Percentiles rank a stretch among this genome's conserved stretches.
Evolutionary conservation across 2,797 vertebrate genomes (phyloP).

Genomic region (Coregonus ussuriensis): DNA sequence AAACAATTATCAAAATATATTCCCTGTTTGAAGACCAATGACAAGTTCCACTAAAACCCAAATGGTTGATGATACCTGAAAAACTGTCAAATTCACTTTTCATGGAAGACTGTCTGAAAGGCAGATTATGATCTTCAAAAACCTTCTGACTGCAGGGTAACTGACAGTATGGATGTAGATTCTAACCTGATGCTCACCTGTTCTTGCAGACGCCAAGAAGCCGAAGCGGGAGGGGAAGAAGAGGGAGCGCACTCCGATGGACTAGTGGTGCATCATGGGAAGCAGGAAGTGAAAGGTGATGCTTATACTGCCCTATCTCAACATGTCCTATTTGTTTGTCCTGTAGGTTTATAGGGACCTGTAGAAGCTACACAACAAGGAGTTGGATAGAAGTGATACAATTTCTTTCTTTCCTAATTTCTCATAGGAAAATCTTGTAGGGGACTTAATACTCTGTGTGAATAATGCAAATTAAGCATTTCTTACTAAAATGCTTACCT

Average conservation of each 20-base stretch:
- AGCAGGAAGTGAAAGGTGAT: constrained; percentile 26
- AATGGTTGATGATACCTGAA: not conserved
- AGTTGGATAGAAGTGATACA: constrained; percentile 50
- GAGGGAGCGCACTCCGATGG: constrained; percentile 74
- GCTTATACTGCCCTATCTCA: constrained; percentile 42
- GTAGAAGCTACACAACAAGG: constrained; percentile 43
- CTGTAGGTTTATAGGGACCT: constrained; percentile 63
- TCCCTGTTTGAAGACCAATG: not conserved
- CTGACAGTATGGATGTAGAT: not conserved
- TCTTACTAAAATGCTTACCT: constrained; percentile 53
- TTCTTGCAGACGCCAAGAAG: constrained; percentile 76
- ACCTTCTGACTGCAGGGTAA: not conserved
- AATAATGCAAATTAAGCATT: constrained; percentile 52
- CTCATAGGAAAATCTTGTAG: constrained; percentile 54
- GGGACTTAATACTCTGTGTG: constrained; percentile 46
- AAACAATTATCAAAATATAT: not conserved
- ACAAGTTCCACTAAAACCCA: not conserved
- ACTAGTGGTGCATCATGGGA: constrained; percentile 58
- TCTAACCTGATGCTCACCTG: constrained; percentile 10
- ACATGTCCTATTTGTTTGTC: constrained; percentile 58
- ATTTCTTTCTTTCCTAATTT: constrained; percentile 50
- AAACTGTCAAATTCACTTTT: not conserved
- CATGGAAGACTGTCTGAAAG: not conserved
- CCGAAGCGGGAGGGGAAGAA: constrained; percentile 80
- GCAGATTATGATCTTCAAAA: not conserved